Evolutionary conservation across 2,888 invertebrate genomes (phyloP).

Genomic region (Ochlodes sylvanus): DNA sequence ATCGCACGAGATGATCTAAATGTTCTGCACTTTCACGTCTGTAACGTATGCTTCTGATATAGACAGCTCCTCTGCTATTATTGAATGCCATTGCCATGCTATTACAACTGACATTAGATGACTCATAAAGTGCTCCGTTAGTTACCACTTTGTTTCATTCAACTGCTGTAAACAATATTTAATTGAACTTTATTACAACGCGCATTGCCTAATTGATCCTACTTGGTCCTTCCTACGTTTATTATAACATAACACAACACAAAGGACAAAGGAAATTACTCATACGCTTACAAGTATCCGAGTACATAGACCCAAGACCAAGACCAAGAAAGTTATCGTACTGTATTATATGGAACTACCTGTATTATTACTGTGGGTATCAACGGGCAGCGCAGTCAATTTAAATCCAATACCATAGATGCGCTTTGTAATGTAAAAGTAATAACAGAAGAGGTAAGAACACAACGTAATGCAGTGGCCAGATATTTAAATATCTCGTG

Average conservation of each 20-base stretch:
- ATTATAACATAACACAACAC: slow-evolving; percentile 6
- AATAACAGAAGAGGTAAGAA: slow-evolving; percentile 39
- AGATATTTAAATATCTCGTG: slow-evolving; percentile 60
- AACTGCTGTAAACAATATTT: not conserved
- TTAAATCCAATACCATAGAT: slow-evolving; percentile 32
- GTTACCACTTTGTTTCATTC: not conserved
- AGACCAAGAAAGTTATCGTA: slow-evolving; percentile 13
- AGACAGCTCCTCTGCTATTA: slow-evolving; percentile 13
- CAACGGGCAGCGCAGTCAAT: slow-evolving; percentile 18
- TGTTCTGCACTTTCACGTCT: slow-evolving; percentile 60
- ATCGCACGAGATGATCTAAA: slow-evolving; percentile 61
- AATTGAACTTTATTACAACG: slow-evolving; percentile 36
- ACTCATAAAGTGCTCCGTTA: not conserved
- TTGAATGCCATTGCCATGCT: slow-evolving; percentile 3
- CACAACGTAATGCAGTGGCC: slow-evolving; percentile 61
- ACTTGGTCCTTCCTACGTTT: not conserved
- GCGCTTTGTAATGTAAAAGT: slow-evolving; percentile 36
- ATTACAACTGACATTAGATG: not conserved
- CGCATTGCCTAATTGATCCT: slow-evolving; percentile 21
- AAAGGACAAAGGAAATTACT: slow-evolving; percentile 19
- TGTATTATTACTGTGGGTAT: slow-evolving; percentile 7
- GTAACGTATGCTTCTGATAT: slow-evolving; percentile 44
- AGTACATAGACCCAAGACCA: not conserved
- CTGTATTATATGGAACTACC: slow-evolving; percentile 1
- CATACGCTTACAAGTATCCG: not conserved